Base-by-base conservation (phyloP, 2,797 vertebrate species). In the Anisognathus igniventris region DNA sequence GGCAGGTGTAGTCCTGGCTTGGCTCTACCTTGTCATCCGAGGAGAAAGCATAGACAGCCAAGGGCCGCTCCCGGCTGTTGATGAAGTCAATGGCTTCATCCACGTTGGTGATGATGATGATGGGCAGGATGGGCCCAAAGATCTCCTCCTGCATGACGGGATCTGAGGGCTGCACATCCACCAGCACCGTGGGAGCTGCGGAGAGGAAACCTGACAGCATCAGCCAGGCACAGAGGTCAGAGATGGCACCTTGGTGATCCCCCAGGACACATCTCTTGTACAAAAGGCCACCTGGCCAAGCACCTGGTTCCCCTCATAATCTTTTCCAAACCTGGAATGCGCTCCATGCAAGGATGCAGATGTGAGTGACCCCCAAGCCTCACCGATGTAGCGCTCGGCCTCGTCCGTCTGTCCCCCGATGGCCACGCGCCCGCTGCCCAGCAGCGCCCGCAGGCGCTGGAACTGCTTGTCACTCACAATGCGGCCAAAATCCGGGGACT, bases 101-200 rank as follows among this genome's bases (percentile, higher is more conserved):
- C 94, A 99, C 42, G 58, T 96, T 96, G 48, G 96, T 79, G 2
- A 98, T 84, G 0, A 96, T 94, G 2, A 99, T 0, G 30, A 99
- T 98, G 24, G 99, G 98, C 78, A 99, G 97, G 93, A 99, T 98
- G 82, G 99, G 99, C 25, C 99, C 99, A 0, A 99, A 99, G 47
- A 99, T 98, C 97, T 99, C 99, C 91, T 99, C 98, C 89, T 97
- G 93, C 99, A 99, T 99, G 61, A 98, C 80, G 0, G 96, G 95
- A 3, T 99, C 99, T 0, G 97, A 96, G 68, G 98, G 98, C 47
- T 61, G 76, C 73, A 99, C 98, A 0, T 99, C 98, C 10, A 97
- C 98, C 78, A 99, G n/a, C 72, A 99, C 98, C 0, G 99, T 99
- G 71, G 99, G 99, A 50, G 98, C 99, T 99, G 94, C 1, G 1